phyloP scores from a whole-genome alignment of 2,888 invertebrate species.

The Ceraclea dissimilis region DNA sequence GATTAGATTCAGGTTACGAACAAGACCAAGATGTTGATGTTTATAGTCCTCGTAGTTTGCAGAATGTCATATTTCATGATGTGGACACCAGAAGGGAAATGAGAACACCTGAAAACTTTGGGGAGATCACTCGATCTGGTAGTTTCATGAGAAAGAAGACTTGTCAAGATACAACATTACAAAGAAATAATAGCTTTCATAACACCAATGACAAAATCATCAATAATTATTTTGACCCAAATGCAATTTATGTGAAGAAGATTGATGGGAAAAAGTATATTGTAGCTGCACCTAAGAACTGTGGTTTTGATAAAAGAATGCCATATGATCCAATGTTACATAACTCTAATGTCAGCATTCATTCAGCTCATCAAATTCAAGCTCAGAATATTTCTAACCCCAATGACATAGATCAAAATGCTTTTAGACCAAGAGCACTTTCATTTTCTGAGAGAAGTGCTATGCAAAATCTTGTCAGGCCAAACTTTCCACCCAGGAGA shows the following conservation, averaged over 20 bases:
- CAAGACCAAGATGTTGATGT: conserved; percentile 7
- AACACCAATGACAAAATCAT: background rate
- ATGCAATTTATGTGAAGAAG: conserved; percentile 10
- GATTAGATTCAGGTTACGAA: conserved; percentile 3
- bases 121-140: conserved; percentile 30
- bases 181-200: background rate
- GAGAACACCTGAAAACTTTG: background rate
- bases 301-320: conserved; percentile 11
- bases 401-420: conserved; percentile 27
- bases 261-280: conserved; percentile 19
- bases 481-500: conserved; percentile 24
- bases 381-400: conserved; percentile 8
- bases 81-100: background rate
- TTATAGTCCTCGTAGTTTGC: conserved; percentile 17
- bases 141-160: conserved; percentile 32
- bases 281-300: conserved; percentile 9
- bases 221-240: conserved; percentile 7
- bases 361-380: conserved; percentile 23
- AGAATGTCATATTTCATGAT: conserved; percentile 12
- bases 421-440: conserved; percentile 39
- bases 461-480: conserved; percentile 3
- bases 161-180: background rate
- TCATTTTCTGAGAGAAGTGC: conserved; percentile 44
- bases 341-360: conserved; percentile 20
- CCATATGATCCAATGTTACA: conserved; percentile 9